Base-by-base conservation (phyloP, 53 echinoderm and acorn worm species). In the Paelopatides confundens region DNA sequence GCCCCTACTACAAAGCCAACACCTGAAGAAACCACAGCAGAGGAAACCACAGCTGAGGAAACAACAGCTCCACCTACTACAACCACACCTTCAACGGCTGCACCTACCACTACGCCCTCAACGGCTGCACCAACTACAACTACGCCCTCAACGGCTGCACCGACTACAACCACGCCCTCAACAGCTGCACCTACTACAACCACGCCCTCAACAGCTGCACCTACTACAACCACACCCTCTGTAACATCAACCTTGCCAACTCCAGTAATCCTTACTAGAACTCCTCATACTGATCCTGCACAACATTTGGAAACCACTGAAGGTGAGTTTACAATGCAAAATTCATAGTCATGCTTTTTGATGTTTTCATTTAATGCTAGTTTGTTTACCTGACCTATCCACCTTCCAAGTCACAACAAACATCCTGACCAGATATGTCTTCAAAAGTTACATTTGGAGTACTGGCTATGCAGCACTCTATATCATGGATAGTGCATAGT, bases 101-200 rank as follows among this genome's bases (percentile, higher is more conserved):
- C 58, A 53, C 24, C 54, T 67, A 67, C 68, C 32, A 67, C 68
- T 11, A 67, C 68, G 17, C 58, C 58, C 31, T 34, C 68, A 14
- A 67, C 68, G 3, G 68, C 68, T 67, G 68, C 68, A 34, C 68
- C 68, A 14, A 26, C 77, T 17, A 77, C 77, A 27, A 50, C 77
- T 31, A 4, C 68, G 18, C 68, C 32, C 27, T 40, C 77, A 7
- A 77, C 77, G 23, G 24, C 48, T 50, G 77, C 47, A 49, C 48
- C 77, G n/a, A 77, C 77, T 3, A 77, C 77, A 9, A 28, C 49
- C 2, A 24, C 48, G 24, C 26, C 79, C 10, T 31, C 79, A 13
- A 79, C 79, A 29, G 79, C 79, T 79, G 54, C 54, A 31, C 79
- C 79, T 46, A 78, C 79, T 18, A 78, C 79, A 53, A 50, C 15